Percentiles rank a stretch among this genome's conserved stretches.
Evolutionary conservation across 2,797 vertebrate genomes (phyloP).

Genomic region (Darevskia mixta): DNA sequence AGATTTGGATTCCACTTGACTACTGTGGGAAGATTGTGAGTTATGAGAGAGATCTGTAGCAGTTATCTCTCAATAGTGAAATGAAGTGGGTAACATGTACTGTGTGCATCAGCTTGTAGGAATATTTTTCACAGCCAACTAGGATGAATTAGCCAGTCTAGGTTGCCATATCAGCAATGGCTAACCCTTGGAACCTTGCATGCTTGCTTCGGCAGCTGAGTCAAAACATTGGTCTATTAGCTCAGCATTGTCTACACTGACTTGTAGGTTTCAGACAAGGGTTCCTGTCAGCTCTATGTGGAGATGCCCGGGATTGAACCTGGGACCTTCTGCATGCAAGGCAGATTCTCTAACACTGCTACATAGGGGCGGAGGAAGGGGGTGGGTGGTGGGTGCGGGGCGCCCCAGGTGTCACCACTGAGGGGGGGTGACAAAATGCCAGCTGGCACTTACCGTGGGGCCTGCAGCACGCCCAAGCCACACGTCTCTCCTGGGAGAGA

Average conservation of each 20-base stretch:
- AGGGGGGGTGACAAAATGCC: too few species aligned
- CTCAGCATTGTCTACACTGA: background rate
- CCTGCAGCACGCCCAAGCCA: too few species aligned
- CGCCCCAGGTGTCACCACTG: too few species aligned
- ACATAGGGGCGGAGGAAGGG: too few species aligned
- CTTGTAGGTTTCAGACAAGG: background rate
- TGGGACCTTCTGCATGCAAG: background rate
- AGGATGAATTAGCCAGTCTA: background rate
- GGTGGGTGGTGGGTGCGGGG: too few species aligned
- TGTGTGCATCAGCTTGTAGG: background rate
- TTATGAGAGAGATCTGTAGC: background rate
- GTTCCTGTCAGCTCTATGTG: background rate
- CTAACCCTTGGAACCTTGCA: background rate
- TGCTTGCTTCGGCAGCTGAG: background rate
- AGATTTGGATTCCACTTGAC: background rate
- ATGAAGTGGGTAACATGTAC: too few species aligned
- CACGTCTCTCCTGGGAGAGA: too few species aligned
- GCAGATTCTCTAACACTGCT: too few species aligned
- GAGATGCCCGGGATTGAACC: background rate
- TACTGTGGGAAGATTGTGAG: background rate
- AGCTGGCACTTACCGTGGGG: too few species aligned
- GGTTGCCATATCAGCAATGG: background rate
- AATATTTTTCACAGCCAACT: background rate
- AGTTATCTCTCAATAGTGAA: background rate
- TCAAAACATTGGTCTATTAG: background rate